Percentiles rank a stretch among this genome's conserved stretches.
Conservation (phyloP, 2,113 vertebrate genomes). For the Anas platyrhynchos region DNA sequence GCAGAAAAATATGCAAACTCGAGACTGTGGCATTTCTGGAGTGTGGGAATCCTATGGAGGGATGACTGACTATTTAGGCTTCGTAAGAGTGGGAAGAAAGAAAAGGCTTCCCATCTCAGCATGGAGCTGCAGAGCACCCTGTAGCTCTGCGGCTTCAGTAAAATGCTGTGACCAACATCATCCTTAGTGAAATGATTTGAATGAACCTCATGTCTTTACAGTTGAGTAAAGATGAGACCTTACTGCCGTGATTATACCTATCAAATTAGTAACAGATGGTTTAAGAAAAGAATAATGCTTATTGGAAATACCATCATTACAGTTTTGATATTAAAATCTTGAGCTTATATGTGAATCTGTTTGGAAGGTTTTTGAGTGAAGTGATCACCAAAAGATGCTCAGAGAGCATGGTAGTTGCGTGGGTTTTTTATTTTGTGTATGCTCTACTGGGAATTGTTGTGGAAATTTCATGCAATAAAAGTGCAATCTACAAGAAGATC, state of each 20-base stretch:
- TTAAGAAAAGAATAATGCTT: background rate
- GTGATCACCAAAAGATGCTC: background rate
- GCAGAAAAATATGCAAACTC: background rate
- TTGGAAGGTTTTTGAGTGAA: background rate
- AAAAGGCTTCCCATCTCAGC: background rate
- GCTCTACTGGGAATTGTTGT: background rate
- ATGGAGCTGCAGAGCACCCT: background rate
- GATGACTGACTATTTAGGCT: background rate
- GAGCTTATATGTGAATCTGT: background rate
- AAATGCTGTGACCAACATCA: fast-evolving
- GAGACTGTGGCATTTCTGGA: background rate
- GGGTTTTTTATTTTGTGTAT: background rate
- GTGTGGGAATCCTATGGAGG: background rate
- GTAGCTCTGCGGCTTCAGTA: background rate
- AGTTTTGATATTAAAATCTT: background rate
- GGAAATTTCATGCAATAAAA: background rate
- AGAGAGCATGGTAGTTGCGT: background rate
- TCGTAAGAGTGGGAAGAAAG: background rate
- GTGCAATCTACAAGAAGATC: background rate
- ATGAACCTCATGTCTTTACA: background rate
- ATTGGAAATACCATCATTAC: background rate
- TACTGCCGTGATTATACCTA: background rate
- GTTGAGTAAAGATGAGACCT: background rate
- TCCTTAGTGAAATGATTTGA: background rate
- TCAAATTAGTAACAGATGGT: background rate